Conservation (phyloP, 2,888 invertebrate species). For the Tholera decimalis region DNA sequence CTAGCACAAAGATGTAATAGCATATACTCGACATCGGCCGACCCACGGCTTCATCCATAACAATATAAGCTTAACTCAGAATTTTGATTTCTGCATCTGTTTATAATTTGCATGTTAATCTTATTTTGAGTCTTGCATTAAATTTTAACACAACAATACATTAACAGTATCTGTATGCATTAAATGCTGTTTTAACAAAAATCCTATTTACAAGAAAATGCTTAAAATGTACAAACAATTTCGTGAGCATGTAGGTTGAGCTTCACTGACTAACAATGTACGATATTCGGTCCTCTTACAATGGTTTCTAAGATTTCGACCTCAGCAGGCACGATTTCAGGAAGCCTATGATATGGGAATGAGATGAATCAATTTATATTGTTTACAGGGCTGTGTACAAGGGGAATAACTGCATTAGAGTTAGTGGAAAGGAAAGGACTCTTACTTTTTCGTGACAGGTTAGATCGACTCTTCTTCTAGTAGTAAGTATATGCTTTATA, state of each 20-base stretch:
- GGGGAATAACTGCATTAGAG: constrained; percentile 8
- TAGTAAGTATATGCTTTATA: not conserved
- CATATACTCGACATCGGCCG: no score
- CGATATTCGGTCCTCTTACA: constrained; percentile 64
- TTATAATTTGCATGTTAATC: no score
- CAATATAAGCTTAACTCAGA: no score
- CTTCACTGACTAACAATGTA: constrained; percentile 49
- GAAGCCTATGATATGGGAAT: constrained; percentile 63
- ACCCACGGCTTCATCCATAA: no score
- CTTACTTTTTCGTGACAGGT: not conserved
- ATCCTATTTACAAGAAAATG: no score
- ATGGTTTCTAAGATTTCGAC: constrained; percentile 66
- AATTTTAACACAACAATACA: no score
- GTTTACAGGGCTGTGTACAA: constrained; percentile 41
- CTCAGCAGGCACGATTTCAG: constrained; percentile 65
- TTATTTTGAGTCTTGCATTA: no score
- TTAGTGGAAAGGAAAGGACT: not conserved
- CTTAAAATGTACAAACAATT: not conserved
- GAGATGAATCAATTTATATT: constrained; percentile 65
- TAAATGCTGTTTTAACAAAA: no score
- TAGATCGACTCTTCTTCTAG: not conserved
- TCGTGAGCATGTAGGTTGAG: constrained; percentile 24
- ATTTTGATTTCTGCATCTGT: no score
- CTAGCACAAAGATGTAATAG: no score
- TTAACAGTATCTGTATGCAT: no score